These are phyloP conservation scores for Anableps anableps DNA, from an alignment of 2,797 vertebrate species.

Conservation along the genomic window DNA sequence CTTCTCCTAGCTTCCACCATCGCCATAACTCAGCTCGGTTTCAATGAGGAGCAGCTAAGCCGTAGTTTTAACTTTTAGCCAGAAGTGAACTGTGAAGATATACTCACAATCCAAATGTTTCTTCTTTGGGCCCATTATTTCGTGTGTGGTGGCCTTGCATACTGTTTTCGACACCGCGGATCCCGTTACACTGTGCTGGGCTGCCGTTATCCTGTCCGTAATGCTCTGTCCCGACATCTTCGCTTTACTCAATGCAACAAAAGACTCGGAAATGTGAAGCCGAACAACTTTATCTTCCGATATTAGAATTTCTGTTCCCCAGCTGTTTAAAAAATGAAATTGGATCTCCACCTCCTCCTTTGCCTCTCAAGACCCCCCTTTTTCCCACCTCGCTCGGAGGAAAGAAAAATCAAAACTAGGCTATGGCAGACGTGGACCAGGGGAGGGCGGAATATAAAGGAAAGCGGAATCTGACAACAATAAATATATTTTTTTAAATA, in stretches of 20 bases:
- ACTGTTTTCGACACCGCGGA: slow-evolving; percentile 91
- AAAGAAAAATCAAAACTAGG: slow-evolving; percentile 55
- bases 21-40: slow-evolving; percentile 47
- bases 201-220: slow-evolving; percentile 94
- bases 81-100: slow-evolving; percentile 3
- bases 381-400: slow-evolving; percentile 49
- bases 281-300: slow-evolving; percentile 15
- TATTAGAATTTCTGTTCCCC: not conserved
- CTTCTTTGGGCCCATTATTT: slow-evolving; percentile 91
- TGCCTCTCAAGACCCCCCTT: slow-evolving; percentile 44
- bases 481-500: slow-evolving; percentile 25
- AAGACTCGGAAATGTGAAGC: slow-evolving; percentile 22
- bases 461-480: slow-evolving; percentile 44
- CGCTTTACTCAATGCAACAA: slow-evolving; percentile 57
- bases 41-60: slow-evolving; percentile 3
- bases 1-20: slow-evolving; percentile 47
- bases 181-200: slow-evolving; percentile 95
- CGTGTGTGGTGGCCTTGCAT: slow-evolving; percentile 92
- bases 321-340: slow-evolving; percentile 23
- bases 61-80: not conserved
- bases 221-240: slow-evolving; percentile 96
- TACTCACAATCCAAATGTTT: slow-evolving; percentile 95
- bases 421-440: slow-evolving; percentile 62
- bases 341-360: slow-evolving; percentile 61
- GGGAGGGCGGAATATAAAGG: slow-evolving; percentile 71